Base-by-base conservation (phyloP, 1,140 invertebrate species). In the Helicoverpa zea region DNA sequence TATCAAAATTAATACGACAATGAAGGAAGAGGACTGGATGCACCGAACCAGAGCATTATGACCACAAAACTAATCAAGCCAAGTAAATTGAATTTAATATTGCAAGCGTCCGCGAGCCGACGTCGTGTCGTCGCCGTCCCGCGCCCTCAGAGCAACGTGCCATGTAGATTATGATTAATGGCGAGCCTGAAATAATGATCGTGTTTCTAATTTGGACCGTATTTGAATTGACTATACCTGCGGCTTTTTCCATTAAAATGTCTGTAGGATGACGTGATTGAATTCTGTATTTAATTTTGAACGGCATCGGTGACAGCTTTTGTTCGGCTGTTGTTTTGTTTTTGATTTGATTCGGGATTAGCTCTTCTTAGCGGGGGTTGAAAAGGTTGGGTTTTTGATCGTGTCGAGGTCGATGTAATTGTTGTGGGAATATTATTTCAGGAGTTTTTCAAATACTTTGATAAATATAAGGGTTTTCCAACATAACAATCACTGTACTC, bases 1-100 rank as follows among this genome's bases (percentile, higher is more conserved):
- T 66, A 64, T 79, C 70, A 80, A 74, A 80, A 80, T 80, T 80
- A 80, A 80, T 79, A 80, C 73, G 68, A 81, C 79, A 81, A 81
- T 75, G 78, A 80, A 80, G 78, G 56, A 79, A 73, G 78, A 80
- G 70, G 51, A 9, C 35, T 43, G 35, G 35, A 35, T 76, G 72
- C 72, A 66, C 58, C 72, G 29, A 68, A 68, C 73, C 51, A 70
- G 81, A 84, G 86, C 81, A 89, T 91, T 91, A 88, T 89, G 79
- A 78, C 84, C 81, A 73, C 85, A 85, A 86, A 91, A 90, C 88
- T 91, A 91, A 91, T 91, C 88, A 90, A 90, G 88, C 83, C 83
- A 79, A 85, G 84, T 89, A 89, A 91, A 91, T 90, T 91, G 87
- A 88, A 91, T 90, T 90, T 91, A 91, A 91, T 91, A 88, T 91